Evolutionary conservation across 2,113 vertebrate species (phyloP).

Genomic region (Spea multiplicata): DNA sequence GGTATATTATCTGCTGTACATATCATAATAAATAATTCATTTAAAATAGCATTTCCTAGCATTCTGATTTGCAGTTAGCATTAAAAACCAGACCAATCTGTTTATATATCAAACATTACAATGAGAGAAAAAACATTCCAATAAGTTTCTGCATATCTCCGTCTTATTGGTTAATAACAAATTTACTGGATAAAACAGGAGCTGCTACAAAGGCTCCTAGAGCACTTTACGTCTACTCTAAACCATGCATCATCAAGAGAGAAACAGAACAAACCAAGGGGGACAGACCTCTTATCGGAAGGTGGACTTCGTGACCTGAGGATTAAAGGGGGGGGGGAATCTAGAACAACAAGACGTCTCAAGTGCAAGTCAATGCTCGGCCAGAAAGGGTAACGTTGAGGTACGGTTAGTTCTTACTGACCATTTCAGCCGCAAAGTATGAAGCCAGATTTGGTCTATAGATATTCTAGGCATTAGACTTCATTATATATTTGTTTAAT

Average conservation of each 20-base stretch:
- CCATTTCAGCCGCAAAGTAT: no score
- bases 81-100: constrained; percentile 17
- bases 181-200: not conserved
- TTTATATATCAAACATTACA: constrained; percentile 36
- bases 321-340: not conserved
- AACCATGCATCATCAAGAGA: constrained; percentile 12
- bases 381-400: no score
- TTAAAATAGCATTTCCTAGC: constrained; percentile 36
- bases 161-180: constrained; percentile 3
- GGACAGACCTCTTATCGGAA: not conserved
- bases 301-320: not conserved
- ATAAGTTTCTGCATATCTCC: constrained; percentile 17
- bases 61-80: constrained; percentile 31
- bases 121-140: constrained; percentile 11
- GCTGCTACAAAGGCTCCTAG: constrained; percentile 1
- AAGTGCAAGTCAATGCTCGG: not conserved
- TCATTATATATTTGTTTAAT: no score
- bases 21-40: constrained; percentile 34
- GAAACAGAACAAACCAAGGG: not conserved
- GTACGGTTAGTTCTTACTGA: no score
- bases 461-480: no score
- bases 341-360: not conserved
- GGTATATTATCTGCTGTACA: constrained; percentile 23
- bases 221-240: constrained; percentile 15
- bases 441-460: no score